These are phyloP conservation scores for Ambastaia sidthimunki DNA, from an alignment of 2,797 vertebrate species.

Conservation along the genomic window DNA sequence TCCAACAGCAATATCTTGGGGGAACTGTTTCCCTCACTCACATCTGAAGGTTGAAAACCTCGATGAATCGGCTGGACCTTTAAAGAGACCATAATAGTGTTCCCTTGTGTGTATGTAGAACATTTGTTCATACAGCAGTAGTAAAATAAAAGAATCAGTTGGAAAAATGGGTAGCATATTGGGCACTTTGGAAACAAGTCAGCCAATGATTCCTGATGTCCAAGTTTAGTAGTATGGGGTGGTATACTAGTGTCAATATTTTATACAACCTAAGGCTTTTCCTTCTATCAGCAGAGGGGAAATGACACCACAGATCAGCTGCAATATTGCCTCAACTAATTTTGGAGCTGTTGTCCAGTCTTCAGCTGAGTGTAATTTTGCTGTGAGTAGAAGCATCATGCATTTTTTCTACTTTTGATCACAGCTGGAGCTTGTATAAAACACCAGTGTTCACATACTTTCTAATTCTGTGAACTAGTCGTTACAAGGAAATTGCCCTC, in stretches of 20 bases:
- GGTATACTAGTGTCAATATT: constrained; percentile 11
- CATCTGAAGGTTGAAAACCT: constrained; percentile 66
- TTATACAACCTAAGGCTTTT: constrained; percentile 66
- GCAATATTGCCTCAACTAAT: background rate
- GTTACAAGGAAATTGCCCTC: constrained; percentile 28
- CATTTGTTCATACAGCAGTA: background rate
- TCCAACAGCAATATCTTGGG: constrained; percentile 81
- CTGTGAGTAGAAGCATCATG: too few species aligned
- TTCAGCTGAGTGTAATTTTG: background rate
- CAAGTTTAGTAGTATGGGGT: constrained; percentile 45
- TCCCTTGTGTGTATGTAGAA: constrained; percentile 42
- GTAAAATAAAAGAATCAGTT: too few species aligned
- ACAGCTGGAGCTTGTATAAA: background rate
- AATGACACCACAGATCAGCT: background rate
- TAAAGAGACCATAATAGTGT: constrained; percentile 27
- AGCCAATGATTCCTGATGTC: constrained; percentile 18
- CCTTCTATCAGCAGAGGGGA: constrained; percentile 49
- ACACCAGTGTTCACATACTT: background rate
- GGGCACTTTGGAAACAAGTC: constrained; percentile 28
- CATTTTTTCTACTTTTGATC: background rate
- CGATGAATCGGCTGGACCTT: constrained; percentile 52
- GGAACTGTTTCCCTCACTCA: constrained; percentile 81
- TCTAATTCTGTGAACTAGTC: constrained; percentile 4
- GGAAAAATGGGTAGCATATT: constrained; percentile 3
- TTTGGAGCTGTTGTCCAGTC: background rate